A percentile compares a stretch with the other conserved stretches of the same genome.
Evolutionary conservation across 2,888 invertebrate genomes (phyloP).

Genomic region (Tachina lurida): DNA sequence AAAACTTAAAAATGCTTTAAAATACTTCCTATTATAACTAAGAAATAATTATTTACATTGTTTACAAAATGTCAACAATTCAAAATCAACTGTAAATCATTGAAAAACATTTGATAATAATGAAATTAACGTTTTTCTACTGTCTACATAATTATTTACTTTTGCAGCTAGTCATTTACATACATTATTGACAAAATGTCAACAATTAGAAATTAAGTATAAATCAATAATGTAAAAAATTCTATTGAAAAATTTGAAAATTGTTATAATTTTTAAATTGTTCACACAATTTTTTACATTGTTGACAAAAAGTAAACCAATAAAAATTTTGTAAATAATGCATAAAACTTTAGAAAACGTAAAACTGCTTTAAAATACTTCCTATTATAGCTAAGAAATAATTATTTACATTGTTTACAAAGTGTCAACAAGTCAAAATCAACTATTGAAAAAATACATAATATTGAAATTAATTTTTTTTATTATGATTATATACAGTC

Average conservation of each 20-base stretch:
- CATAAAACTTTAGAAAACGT: not conserved
- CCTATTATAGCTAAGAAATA: no score
- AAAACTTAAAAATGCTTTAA: not conserved
- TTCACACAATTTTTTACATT: not conserved
- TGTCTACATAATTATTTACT: not conserved
- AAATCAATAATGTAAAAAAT: no score
- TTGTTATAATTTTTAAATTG: no score
- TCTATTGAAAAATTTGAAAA: no score
- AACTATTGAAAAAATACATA: not conserved
- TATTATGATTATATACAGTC: no score
- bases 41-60: not conserved
- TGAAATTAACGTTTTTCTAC: not conserved
- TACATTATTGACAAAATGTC: not conserved
- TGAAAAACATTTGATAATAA: not conserved
- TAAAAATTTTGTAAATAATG: not conserved
- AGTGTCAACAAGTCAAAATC: not conserved
- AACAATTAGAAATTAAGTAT: no score
- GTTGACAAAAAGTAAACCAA: not conserved
- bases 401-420: constrained; percentile 7
- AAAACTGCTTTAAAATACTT: not conserved
- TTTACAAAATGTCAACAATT: constrained; percentile 15
- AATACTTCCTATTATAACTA: no score
- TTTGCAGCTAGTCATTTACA: not conserved
- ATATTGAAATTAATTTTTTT: not conserved
- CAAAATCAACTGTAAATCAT: not conserved